Conservation (phyloP, 2,113 vertebrate species). For the Strix uralensis region DNA sequence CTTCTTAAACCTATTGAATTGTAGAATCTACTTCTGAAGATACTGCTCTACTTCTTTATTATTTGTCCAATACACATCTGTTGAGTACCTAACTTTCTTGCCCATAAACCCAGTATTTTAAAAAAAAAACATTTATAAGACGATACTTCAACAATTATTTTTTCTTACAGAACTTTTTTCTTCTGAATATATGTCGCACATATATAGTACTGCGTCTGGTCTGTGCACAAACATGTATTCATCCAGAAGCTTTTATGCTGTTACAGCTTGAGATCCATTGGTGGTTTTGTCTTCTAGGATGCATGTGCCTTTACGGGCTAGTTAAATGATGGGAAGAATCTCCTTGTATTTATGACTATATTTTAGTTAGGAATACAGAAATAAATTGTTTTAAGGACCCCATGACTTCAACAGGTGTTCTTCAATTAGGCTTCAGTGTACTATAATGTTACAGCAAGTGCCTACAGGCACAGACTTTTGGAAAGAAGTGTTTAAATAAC, state of each 20-base stretch:
- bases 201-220: not conserved
- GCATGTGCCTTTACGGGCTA: not conserved
- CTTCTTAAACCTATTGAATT: not conserved
- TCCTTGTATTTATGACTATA: not conserved
- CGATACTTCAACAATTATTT: not conserved
- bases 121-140: not conserved
- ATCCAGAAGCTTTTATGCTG: not conserved
- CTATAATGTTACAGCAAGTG: not conserved
- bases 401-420: not conserved
- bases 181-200: not conserved
- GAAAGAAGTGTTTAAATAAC: conserved; percentile 5
- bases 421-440: not conserved
- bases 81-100: not conserved
- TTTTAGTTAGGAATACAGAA: not conserved
- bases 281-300: not conserved
- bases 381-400: not conserved
- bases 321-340: not conserved
- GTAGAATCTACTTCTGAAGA: not conserved
- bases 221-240: not conserved
- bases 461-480: not conserved
- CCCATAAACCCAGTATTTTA: not conserved
- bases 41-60: not conserved
- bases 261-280: not conserved
- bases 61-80: not conserved
- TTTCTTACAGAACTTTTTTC: not conserved